A percentile compares a stretch with the other conserved stretches of the same genome.
phyloP scores from a whole-genome alignment of 2,888 invertebrate species.

The Tanytarsus gracilentus region DNA sequence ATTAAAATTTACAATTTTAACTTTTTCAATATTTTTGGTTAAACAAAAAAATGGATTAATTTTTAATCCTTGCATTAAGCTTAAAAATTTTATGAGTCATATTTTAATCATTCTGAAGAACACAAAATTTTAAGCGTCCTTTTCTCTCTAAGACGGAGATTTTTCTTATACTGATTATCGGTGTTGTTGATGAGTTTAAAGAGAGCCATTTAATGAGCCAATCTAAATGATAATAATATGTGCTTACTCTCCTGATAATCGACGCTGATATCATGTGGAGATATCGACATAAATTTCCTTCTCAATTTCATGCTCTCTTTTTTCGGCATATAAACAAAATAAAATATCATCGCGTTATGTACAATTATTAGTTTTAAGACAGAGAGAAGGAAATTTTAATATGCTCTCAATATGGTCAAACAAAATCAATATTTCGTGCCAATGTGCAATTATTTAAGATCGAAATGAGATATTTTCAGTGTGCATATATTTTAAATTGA shows the following conservation, averaged over 20 bases:
- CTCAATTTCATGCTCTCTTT: background rate
- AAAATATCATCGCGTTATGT: no score
- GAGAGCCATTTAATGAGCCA: conserved; percentile 15
- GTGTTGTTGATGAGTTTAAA: conserved; percentile 4
- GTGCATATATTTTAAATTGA: no score
- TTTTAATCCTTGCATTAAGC: no score
- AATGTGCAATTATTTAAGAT: conserved; percentile 4
- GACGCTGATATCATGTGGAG: conserved; percentile 4
- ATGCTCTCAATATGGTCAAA: background rate
- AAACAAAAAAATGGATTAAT: no score
- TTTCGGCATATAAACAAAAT: background rate
- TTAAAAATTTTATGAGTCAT: no score
- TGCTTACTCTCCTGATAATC: background rate
- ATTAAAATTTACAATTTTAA: no score
- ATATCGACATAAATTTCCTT: background rate
- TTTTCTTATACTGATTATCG: conserved; percentile 6
- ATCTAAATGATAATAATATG: conserved; percentile 27
- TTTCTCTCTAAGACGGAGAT: no score
- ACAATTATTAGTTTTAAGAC: no score
- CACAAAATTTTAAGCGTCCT: no score
- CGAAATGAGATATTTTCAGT: no score
- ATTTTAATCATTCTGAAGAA: no score
- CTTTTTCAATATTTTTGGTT: no score
- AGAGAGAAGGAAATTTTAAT: background rate
- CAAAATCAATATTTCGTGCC: conserved; percentile 7